Percentiles rank a stretch among this genome's conserved stretches.
phyloP scores from a whole-genome alignment of 1,140 invertebrate genomes.

The Zaprionus ornatus region DNA sequence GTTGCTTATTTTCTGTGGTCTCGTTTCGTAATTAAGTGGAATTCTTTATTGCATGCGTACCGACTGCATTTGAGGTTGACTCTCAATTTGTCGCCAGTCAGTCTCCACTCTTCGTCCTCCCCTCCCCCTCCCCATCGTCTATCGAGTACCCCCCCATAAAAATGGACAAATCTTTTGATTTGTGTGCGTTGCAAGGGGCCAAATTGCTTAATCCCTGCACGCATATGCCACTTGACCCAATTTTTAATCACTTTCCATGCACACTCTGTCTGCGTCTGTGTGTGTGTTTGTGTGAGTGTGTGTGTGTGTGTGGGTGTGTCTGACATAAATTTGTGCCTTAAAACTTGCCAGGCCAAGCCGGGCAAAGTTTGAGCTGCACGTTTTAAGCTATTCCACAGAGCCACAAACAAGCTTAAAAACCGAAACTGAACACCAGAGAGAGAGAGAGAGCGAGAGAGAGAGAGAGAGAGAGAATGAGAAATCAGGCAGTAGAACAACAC shows the following conservation, averaged over 20 bases:
- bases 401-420: constrained; percentile 64
- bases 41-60: constrained; percentile 34
- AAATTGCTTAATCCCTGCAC: constrained; percentile 76
- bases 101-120: background rate
- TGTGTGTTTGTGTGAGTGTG: background rate
- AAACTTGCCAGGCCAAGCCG: constrained; percentile 52
- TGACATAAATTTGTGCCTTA: constrained; percentile 77
- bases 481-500: background rate
- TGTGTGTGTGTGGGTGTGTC: constrained; percentile 22
- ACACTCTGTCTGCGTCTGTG: constrained; percentile 29
- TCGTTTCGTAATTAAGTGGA: constrained; percentile 63
- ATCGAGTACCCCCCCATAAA: constrained; percentile 14
- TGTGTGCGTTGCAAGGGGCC: constrained; percentile 52
- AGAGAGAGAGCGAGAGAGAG: no score
- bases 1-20: constrained; percentile 57
- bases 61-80: constrained; percentile 37
- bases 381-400: constrained; percentile 65
- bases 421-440: constrained; percentile 3
- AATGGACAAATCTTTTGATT: constrained; percentile 75
- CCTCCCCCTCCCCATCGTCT: background rate
- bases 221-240: constrained; percentile 78
- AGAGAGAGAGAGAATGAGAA: no score
- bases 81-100: constrained; percentile 11
- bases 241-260: constrained; percentile 79
- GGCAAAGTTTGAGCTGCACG: constrained; percentile 71